Percentiles rank a stretch among this genome's conserved stretches.
phyloP scores from a whole-genome alignment of 2,113 vertebrate species.

The Brachyhypopomus occidentalis region DNA sequence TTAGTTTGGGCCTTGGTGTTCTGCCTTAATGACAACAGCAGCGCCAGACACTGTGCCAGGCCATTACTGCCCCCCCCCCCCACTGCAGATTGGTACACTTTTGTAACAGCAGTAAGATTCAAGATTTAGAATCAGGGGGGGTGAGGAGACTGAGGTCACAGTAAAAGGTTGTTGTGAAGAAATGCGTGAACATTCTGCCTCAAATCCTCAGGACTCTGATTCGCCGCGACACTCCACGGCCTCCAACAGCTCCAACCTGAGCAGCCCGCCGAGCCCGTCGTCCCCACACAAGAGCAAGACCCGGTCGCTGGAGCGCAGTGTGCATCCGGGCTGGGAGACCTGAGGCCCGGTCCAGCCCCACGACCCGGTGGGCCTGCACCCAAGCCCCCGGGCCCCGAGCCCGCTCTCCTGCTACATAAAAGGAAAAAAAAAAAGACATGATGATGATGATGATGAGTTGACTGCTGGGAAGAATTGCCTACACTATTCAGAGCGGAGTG shows the following conservation, averaged over 20 bases:
- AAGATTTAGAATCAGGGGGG: no score
- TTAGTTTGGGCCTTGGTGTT: not conserved
- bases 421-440: not conserved
- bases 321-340: slow-evolving; percentile 93
- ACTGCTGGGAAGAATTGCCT: not conserved
- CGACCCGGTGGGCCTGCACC: slow-evolving; percentile 55
- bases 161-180: not conserved
- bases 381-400: slow-evolving; percentile 49
- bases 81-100: not conserved
- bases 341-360: slow-evolving; percentile 75
- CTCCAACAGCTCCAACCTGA: slow-evolving; percentile 98
- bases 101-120: no score
- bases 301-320: slow-evolving; percentile 91
- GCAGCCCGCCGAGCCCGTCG: slow-evolving; percentile 93
- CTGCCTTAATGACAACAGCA: not conserved
- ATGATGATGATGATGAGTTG: not conserved
- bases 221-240: slow-evolving; percentile 96
- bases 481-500: slow-evolving; percentile 26
- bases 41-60: not conserved
- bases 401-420: not conserved
- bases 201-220: slow-evolving; percentile 86
- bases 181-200: not conserved
- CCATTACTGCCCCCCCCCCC: not conserved
- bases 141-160: not conserved
- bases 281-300: slow-evolving; percentile 96